Evolutionary conservation across 2,797 vertebrate species (phyloP).

Genomic region (Mus caroli): DNA sequence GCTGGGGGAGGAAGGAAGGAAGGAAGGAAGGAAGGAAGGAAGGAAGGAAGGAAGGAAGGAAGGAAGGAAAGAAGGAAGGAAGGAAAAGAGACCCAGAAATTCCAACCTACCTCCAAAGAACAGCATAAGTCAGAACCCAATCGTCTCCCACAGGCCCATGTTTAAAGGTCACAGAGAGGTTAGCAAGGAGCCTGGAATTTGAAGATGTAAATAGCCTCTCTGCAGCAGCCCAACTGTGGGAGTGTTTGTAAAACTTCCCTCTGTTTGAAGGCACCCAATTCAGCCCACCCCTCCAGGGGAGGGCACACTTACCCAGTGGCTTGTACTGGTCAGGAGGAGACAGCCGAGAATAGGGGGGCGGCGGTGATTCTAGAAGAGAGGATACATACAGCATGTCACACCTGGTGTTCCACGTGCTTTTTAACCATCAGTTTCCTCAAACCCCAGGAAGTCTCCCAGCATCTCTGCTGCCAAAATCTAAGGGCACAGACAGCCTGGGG

Average conservation of each 20-base stretch:
- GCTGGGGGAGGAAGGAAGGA: no score
- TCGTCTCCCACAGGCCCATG: conserved; percentile 67
- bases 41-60: neutral
- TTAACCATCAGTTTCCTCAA: conserved; percentile 44
- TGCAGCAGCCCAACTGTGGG: conserved; percentile 24
- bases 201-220: conserved; percentile 72
- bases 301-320: conserved; percentile 95
- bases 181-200: conserved; percentile 76
- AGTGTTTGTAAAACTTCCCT: conserved; percentile 60
- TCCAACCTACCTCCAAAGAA: conserved; percentile 50
- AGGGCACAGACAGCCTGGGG: neutral
- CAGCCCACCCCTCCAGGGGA: neutral
- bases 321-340: conserved; percentile 96
- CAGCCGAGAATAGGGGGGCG: conserved; percentile 98
- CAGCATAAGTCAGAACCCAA: conserved; percentile 63
- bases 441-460: neutral
- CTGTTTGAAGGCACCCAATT: conserved; percentile 73
- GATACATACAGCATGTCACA: conserved; percentile 84
- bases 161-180: conserved; percentile 79
- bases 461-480: neutral
- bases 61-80: neutral
- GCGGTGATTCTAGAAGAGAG: conserved; percentile 97
- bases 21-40: neutral
- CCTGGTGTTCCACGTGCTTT: neutral
- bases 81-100: conserved; percentile 24